Evolutionary conservation across 1,140 invertebrate genomes (phyloP).

Genomic region (Papilio polytes): DNA sequence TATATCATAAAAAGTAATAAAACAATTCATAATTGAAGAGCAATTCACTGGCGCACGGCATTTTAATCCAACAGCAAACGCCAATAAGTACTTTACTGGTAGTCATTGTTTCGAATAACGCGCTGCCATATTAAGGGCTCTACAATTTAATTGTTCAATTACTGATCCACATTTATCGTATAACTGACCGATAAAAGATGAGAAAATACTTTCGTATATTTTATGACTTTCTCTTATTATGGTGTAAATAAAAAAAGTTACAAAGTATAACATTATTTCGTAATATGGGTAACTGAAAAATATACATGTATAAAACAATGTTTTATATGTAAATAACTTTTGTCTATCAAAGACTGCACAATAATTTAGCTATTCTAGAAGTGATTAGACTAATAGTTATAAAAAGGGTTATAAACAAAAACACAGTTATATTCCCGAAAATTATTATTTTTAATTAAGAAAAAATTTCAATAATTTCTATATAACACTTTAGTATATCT

Average conservation of each 20-base stretch:
- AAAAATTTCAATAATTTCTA: neutral
- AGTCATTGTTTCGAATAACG: neutral
- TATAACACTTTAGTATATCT: neutral
- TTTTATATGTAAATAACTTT: no score
- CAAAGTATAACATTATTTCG: no score
- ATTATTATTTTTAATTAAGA: neutral
- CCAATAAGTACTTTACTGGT: neutral
- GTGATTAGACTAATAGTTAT: neutral
- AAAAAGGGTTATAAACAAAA: neutral
- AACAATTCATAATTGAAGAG: neutral
- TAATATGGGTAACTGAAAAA: no score
- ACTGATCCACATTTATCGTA: neutral
- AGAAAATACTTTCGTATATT: neutral
- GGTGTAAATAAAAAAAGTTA: neutral
- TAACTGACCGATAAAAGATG: neutral
- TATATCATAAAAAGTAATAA: neutral
- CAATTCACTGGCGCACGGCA: neutral
- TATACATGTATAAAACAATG: no score
- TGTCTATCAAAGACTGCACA: no score
- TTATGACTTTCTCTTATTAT: neutral
- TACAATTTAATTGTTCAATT: neutral
- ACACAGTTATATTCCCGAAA: neutral
- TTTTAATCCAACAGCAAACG: neutral
- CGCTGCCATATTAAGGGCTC: neutral
- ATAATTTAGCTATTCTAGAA: neutral